These are phyloP conservation scores for Ranitomeya imitator DNA, from an alignment of 2,113 vertebrate species.

Conservation along the genomic window DNA sequence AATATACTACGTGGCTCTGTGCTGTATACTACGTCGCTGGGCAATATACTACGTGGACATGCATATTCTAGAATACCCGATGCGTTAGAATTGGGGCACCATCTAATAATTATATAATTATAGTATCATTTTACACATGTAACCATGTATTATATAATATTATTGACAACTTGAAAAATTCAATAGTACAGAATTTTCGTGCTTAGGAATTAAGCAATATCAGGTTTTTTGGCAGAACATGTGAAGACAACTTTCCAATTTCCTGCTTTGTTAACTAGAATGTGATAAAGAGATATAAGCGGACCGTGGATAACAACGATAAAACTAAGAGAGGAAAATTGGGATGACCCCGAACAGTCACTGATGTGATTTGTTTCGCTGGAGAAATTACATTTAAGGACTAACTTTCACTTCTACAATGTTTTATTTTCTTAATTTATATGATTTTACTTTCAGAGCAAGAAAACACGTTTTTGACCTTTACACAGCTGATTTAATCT, in stretches of 20 bases:
- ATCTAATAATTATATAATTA: no score
- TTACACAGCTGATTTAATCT: conserved; percentile 51
- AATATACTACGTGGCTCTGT: no score
- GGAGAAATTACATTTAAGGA: conserved; percentile 40
- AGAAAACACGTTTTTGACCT: conserved; percentile 47
- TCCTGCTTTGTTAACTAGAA: conserved; percentile 50
- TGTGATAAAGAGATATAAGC: conserved; percentile 52
- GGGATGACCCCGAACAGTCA: conserved; percentile 48
- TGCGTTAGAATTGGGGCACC: no score
- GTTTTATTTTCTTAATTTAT: conserved; percentile 44
- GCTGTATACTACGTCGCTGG: no score
- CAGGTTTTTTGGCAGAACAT: conserved; percentile 47
- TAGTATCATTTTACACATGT: neutral
- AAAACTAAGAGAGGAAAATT: conserved; percentile 48
- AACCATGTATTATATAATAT: neutral
- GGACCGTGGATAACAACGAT: conserved; percentile 27
- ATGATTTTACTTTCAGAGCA: conserved; percentile 5
- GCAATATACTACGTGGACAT: no score
- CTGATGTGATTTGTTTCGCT: conserved; percentile 49
- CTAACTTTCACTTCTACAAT: conserved; percentile 29
- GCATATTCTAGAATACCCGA: no score
- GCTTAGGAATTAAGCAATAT: neutral
- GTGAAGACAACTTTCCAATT: conserved; percentile 52
- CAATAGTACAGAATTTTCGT: neutral
- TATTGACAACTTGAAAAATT: neutral